phyloP scores from a whole-genome alignment of 2,797 vertebrate genomes.

The Squalus acanthias region DNA sequence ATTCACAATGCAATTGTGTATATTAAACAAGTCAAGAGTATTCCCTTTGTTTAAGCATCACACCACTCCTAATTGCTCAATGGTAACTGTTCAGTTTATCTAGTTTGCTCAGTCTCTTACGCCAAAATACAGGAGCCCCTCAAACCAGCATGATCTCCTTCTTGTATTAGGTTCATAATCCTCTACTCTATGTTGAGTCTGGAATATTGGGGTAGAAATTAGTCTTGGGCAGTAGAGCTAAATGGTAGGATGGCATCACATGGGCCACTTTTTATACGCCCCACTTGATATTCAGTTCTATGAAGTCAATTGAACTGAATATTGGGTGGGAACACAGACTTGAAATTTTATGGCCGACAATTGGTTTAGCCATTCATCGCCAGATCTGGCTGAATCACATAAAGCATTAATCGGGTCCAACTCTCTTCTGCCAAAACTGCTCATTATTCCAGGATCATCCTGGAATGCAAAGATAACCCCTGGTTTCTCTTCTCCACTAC shows the following conservation, averaged over 20 bases:
- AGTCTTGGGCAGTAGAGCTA: neutral
- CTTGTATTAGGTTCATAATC: neutral
- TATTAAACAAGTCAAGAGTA: neutral
- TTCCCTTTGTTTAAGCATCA: neutral
- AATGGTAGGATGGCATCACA: neutral
- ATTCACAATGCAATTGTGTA: neutral
- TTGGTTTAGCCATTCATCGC: neutral
- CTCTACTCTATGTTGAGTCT: neutral
- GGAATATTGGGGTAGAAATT: neutral
- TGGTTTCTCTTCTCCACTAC: neutral
- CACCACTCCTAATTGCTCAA: neutral
- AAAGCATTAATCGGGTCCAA: too few species aligned
- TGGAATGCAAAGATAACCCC: neutral
- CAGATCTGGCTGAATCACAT: too few species aligned
- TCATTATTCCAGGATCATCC: neutral
- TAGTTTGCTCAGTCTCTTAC: neutral
- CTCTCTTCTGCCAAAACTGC: neutral
- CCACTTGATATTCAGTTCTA: neutral
- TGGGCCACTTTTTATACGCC: neutral
- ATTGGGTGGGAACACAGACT: too few species aligned
- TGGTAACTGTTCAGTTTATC: neutral
- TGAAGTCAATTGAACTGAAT: neutral
- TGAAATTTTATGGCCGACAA: neutral
- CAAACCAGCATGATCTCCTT: neutral
- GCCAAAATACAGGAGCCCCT: neutral